Base-by-base conservation (phyloP, 2,113 vertebrate genomes). In the Aythya baeri region DNA sequence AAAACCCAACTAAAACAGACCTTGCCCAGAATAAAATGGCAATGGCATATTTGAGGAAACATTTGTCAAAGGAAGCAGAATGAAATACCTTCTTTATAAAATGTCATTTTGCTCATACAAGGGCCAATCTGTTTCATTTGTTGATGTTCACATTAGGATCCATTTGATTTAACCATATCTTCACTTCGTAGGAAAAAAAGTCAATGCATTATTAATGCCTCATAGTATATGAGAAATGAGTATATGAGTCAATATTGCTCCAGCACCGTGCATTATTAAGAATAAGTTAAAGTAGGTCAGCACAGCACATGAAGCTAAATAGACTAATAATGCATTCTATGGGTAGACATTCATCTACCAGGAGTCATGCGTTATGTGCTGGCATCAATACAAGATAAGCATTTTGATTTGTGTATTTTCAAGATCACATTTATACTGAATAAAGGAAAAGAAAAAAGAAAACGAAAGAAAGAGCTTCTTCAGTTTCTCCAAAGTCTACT, bases 261-360 rank as follows among this genome's bases (percentile, higher is more conserved):
- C 73, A 76, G 70, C 44, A 72, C 9, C 54, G 91, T 94, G 76
- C 95, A 93, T 97, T 97, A 96, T 94, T 84, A 96, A 92, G 76
- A 90, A 67, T 63, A 91, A 97, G 90, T 95, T 97, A 94, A 97
- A 97, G 94, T 95, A 95, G 92, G 96, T 97, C 97, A 97, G 81
- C 81, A 74, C 88, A 96, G 81, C 91, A 83, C 81, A 88, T 32
- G 54, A 73, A 91, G 79, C 95, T 96, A 90, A 96, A 96, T 63
- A 93, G 95, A 95, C 76, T 95, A 96, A 97, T 96, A 96, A 96
- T 91, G 84, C 73, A 86, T 95, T 97, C 91, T 90, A 57, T 2
- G 4, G 67, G 86, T 92, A 96, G 95, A 96, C 96, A 97, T 94
- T 92, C 94, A 94, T 97, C 96, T 96, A 93, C 93, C 76, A 92